Base-by-base conservation (phyloP, 2,888 invertebrate species). In the Cynaeus angustus region DNA sequence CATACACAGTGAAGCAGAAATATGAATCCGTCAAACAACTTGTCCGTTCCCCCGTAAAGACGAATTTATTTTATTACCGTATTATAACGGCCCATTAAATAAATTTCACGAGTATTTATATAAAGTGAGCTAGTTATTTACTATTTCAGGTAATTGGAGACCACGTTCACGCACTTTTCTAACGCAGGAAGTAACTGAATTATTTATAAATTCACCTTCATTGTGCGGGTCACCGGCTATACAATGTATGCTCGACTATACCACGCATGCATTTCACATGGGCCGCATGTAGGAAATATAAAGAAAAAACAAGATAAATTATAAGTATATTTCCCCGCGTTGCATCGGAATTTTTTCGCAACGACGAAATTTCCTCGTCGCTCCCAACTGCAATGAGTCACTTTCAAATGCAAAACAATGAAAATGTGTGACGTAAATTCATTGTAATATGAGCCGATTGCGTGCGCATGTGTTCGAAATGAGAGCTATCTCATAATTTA, bases 171-270 rank as follows among this genome's bases (percentile, higher is more conserved):
- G 78, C 78, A 79, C 75, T 73, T 74, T 74, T 74, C 74, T 76
- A 76, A 76, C 76, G 74, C 78, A 78, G 79, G 79, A 79, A 79
- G 76, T 77, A 70, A 67, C 71, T 75, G 76, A 78, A 79, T 79
- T 78, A 78, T 78, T 79, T 78, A 77, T 77, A 75, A 71, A 74
- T 74, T 74, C 70, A 67, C 73, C 71, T 74, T 72, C 38, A 62
- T 65, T 68, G 69, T 72, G 71, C 70, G 62, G 70, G 73, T 72
- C 70, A 64, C 67, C 56, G 67, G 67, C 71, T 61, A 68, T 62
- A 62, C 59, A 66, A 38, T 45, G 66, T 66, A 38, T 13, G 45
- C 45, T 30, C 48, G 46, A 21, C 21, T 38, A 10, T 53, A 55
- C 10, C 30, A 13, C 33, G 13, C 6, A 33, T 53, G 14, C 13